phyloP scores from a whole-genome alignment of 2,888 invertebrate genomes.

The Amphipoea lucens region DNA sequence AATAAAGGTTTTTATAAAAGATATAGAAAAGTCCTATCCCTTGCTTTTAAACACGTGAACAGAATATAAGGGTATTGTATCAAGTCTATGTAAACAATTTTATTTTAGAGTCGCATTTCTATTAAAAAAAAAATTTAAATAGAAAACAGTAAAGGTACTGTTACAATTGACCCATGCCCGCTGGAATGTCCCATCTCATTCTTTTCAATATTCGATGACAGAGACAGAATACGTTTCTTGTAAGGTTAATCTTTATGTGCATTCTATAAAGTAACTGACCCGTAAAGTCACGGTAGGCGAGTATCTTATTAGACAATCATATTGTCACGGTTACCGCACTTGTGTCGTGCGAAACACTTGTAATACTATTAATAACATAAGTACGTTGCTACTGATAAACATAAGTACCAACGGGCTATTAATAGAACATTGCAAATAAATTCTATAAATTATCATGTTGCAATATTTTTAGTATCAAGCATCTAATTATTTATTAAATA shows the following conservation, averaged over 20 bases:
- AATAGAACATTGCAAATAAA: conserved; percentile 36
- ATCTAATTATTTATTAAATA: conserved; percentile 11
- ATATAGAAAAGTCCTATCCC: too few species aligned
- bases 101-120: too few species aligned
- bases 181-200: conserved; percentile 3
- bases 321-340: conserved; percentile 42
- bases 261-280: conserved; percentile 30
- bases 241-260: not conserved
- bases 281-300: conserved; percentile 34
- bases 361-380: conserved; percentile 25
- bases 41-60: not conserved
- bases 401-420: not conserved
- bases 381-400: conserved; percentile 40
- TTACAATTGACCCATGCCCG: not conserved
- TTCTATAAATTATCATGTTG: conserved; percentile 26
- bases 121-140: not conserved
- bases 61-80: not conserved
- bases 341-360: conserved; percentile 46
- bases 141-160: not conserved
- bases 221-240: not conserved
- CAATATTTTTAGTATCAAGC: conserved; percentile 12
- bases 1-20: not conserved
- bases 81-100: not conserved
- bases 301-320: conserved; percentile 39
- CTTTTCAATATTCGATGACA: not conserved